phyloP scores from a whole-genome alignment of 2,113 vertebrate genomes.

The Chinchilla lanigera region DNA sequence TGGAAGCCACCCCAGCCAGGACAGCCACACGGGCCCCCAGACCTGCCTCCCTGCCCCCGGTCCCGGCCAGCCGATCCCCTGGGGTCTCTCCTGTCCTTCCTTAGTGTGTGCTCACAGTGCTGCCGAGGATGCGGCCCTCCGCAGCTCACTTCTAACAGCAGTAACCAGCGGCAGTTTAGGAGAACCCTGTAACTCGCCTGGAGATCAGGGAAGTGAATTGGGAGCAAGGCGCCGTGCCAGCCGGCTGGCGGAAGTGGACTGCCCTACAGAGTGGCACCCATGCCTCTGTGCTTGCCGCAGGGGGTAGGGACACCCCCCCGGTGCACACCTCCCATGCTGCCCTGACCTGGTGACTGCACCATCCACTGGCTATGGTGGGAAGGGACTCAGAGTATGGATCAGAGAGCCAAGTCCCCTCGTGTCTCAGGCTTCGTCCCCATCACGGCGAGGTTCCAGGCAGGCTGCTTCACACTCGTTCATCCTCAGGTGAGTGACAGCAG shows the following conservation, averaged over 20 bases:
- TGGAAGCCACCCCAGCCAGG: not conserved
- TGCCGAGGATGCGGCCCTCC: not conserved
- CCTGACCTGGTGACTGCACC: not conserved
- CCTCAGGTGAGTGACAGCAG: too few relatives aligned
- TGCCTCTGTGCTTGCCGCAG: not conserved
- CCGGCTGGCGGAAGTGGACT: not conserved
- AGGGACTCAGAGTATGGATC: not conserved
- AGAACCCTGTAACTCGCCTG: not conserved
- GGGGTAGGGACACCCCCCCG: not conserved
- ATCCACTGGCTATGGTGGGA: not conserved
- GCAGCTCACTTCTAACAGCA: not conserved
- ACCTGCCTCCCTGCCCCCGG: not conserved
- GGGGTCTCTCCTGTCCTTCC: accelerated
- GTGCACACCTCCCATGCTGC: not conserved
- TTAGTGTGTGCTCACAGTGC: accelerated
- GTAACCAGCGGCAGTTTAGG: not conserved
- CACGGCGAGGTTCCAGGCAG: not conserved
- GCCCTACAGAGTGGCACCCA: not conserved
- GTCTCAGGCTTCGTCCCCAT: not conserved
- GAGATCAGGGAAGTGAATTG: not conserved
- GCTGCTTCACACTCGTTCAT: not conserved
- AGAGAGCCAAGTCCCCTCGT: too few relatives aligned
- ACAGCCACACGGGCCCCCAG: not conserved
- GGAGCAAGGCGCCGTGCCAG: accelerated
- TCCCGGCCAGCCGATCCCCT: not conserved